Evolutionary conservation across 2,888 invertebrate species (phyloP).

Genomic region (Heterodera filipjevi): DNA sequence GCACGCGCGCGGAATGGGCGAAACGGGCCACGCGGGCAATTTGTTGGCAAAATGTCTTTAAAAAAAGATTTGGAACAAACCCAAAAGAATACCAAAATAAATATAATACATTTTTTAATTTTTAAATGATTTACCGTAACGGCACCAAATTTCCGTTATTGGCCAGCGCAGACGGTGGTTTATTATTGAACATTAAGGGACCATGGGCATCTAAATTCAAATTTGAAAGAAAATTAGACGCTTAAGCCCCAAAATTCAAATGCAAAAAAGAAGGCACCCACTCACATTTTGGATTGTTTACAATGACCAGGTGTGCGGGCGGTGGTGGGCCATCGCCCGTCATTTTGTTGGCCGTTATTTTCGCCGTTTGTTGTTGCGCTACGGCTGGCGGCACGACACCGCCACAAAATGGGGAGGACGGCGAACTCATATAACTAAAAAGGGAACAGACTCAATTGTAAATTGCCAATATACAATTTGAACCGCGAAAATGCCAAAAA

Average conservation of each 20-base stretch:
- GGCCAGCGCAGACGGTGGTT: not conserved
- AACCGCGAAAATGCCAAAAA: not conserved
- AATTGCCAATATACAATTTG: too few relatives aligned
- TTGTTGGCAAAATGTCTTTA: not conserved
- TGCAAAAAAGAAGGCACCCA: too few relatives aligned
- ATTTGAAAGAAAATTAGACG: not conserved
- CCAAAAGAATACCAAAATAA: not conserved
- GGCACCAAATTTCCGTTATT: not conserved
- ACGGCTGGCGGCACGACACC: not conserved
- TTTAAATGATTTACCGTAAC: not conserved
- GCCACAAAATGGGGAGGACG: conserved; percentile 31
- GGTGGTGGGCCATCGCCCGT: not conserved
- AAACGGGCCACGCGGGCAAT: conserved; percentile 49
- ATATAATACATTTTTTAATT: not conserved
- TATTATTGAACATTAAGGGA: not conserved
- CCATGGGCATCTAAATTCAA: conserved; percentile 12
- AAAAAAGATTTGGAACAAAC: not conserved
- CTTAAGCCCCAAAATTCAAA: not conserved
- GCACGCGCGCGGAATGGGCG: conserved; percentile 50
- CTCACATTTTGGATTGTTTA: conserved; percentile 34
- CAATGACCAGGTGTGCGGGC: conserved; percentile 18
- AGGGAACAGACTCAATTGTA: not conserved
- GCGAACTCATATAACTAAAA: conserved; percentile 39
- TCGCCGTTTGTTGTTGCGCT: not conserved
- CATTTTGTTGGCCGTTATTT: not conserved